Conservation (phyloP, 2,888 invertebrate genomes). For the Parnassius glacialis region DNA sequence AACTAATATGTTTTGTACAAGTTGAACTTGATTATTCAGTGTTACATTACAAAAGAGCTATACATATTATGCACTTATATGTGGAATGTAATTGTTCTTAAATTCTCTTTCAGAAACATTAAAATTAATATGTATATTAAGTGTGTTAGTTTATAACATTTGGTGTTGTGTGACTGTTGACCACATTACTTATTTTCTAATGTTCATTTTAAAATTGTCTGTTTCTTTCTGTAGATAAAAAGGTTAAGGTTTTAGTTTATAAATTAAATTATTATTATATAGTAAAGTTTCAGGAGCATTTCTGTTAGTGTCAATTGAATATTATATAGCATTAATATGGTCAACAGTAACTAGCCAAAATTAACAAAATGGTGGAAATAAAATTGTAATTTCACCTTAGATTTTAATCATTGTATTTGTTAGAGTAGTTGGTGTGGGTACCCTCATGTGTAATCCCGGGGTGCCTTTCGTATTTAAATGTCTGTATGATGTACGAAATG, state of each 20-base stretch:
- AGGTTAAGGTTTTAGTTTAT: not conserved
- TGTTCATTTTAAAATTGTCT: not conserved
- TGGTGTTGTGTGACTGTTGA: constrained; percentile 58
- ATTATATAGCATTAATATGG: constrained; percentile 30
- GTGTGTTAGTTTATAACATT: constrained; percentile 54
- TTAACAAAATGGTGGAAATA: constrained; percentile 52
- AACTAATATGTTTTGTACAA: constrained; percentile 12
- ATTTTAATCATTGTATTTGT: constrained; percentile 76
- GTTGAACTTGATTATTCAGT: constrained; percentile 14
- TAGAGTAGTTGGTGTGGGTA: constrained; percentile 80
- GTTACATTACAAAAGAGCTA: constrained; percentile 10
- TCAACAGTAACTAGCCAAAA: constrained; percentile 56
- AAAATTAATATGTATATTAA: constrained; percentile 50
- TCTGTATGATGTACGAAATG: constrained; percentile 93
- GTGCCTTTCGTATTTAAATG: constrained; percentile 78
- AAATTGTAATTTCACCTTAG: constrained; percentile 62
- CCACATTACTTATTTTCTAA: constrained; percentile 32
- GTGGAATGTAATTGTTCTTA: constrained; percentile 62
- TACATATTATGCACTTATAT: constrained; percentile 7
- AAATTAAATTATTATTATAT: not conserved
- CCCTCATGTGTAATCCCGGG: constrained; percentile 77
- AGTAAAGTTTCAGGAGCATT: not conserved
- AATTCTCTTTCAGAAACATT: constrained; percentile 72
- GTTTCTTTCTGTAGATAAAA: not conserved
- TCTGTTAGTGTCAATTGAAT: not conserved